These are phyloP conservation scores for Drosophila asahinai DNA, from an alignment of 1,140 invertebrate genomes.

Conservation along the genomic window DNA sequence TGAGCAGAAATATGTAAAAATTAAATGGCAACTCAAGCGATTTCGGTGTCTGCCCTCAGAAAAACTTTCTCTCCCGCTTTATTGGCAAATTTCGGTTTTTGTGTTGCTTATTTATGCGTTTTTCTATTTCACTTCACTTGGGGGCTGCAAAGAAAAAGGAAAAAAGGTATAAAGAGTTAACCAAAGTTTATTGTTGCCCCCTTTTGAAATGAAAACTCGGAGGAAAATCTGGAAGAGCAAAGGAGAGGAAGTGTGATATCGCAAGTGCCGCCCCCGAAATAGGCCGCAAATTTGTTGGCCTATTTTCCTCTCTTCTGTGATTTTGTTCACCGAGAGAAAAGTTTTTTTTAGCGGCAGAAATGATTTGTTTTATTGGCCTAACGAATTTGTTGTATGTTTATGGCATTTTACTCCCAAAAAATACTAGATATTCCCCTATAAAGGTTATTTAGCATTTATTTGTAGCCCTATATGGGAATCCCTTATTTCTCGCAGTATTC, in stretches of 20 bases:
- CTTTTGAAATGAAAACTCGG: conserved; percentile 25
- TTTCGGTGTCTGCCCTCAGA: conserved; percentile 44
- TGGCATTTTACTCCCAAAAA: too few species aligned
- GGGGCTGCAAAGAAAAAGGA: not conserved
- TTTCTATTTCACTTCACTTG: conserved; percentile 78
- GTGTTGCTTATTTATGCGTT: conserved; percentile 73
- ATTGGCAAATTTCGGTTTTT: conserved; percentile 74
- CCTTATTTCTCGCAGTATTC: conserved; percentile 1
- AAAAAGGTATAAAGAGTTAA: conserved; percentile 44
- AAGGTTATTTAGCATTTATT: too few species aligned
- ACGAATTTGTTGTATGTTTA: not conserved
- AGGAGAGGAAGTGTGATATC: conserved; percentile 24
- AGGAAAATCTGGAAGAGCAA: conserved; percentile 13
- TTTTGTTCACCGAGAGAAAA: not conserved
- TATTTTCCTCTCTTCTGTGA: conserved; percentile 22
- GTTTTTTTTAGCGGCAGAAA: too few species aligned
- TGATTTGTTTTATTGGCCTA: not conserved
- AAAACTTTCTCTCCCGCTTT: conserved; percentile 44
- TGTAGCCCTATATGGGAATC: too few species aligned
- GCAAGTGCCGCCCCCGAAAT: conserved; percentile 39
- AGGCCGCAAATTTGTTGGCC: conserved; percentile 62
- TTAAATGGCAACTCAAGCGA: conserved; percentile 58
- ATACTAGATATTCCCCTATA: too few species aligned
- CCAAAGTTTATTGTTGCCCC: conserved; percentile 62
- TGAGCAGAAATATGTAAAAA: conserved; percentile 52